These are phyloP conservation scores for Troides helena DNA, from an alignment of 2,888 invertebrate genomes.

Conservation along the genomic window DNA sequence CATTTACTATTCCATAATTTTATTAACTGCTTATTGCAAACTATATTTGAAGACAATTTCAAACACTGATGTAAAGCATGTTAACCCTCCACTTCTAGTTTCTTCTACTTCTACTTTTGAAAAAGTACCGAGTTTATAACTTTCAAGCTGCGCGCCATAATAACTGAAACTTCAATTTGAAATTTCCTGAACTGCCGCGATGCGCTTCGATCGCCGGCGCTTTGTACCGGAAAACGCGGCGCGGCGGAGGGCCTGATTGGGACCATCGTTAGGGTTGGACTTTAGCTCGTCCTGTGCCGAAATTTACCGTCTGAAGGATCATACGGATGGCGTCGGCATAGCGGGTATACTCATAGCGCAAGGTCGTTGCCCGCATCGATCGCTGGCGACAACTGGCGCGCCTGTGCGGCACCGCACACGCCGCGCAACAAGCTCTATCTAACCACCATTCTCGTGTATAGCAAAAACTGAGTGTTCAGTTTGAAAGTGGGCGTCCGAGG, in stretches of 20 bases:
- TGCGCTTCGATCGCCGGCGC: constrained; percentile 1
- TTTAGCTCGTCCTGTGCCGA: constrained; percentile 21
- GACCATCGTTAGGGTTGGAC: constrained; percentile 15
- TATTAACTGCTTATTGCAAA: no score
- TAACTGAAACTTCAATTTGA: constrained; percentile 7
- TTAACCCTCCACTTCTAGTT: neutral
- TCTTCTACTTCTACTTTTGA: neutral
- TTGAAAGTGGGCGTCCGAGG: constrained; percentile 60
- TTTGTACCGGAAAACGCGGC: neutral
- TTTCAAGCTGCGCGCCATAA: constrained; percentile 1
- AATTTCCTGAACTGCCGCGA: neutral
- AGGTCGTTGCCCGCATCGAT: constrained; percentile 68
- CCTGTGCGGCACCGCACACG: constrained; percentile 46
- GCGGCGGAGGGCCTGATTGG: constrained; percentile 13
- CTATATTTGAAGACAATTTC: no score
- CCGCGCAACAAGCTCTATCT: constrained; percentile 55
- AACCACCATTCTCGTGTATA: constrained; percentile 53
- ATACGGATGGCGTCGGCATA: constrained; percentile 32
- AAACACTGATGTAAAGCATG: neutral
- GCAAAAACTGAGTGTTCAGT: constrained; percentile 57
- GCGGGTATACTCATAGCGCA: constrained; percentile 49
- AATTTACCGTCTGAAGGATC: constrained; percentile 26
- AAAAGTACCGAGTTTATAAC: constrained; percentile 9
- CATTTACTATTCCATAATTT: no score
- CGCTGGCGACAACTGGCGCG: constrained; percentile 49